These are phyloP conservation scores for Pimephales promelas DNA, from an alignment of 2,113 vertebrate genomes.

Conservation along the genomic window DNA sequence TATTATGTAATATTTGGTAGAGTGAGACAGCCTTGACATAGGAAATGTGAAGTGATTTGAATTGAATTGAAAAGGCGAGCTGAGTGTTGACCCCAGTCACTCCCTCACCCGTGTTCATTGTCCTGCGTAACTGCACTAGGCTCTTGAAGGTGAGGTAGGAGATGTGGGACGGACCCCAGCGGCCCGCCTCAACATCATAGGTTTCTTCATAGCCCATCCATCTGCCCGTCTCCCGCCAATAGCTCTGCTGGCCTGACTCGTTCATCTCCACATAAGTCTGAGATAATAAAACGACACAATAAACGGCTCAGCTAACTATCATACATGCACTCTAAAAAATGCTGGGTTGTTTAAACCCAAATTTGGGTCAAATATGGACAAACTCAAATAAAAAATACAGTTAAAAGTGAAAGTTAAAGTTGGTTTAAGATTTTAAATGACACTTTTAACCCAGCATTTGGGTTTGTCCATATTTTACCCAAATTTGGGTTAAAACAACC, in stretches of 20 bases:
- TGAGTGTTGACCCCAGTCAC: background rate
- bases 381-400: no score
- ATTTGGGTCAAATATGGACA: no score
- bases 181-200: conserved; percentile 73
- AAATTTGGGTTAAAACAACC: no score
- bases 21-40: no score
- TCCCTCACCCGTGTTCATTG: conserved; percentile 81
- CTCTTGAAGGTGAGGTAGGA: conserved; percentile 91
- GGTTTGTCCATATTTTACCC: no score
- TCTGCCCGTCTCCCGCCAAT: conserved; percentile 85
- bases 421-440: no score
- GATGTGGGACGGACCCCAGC: conserved; percentile 83
- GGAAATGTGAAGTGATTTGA: no score
- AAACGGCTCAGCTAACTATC: background rate
- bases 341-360: no score
- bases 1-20: background rate
- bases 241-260: conserved; percentile 74
- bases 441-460: no score
- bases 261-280: conserved; percentile 79
- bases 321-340: no score
- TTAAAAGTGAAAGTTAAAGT: no score
- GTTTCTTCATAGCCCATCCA: conserved; percentile 86
- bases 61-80: background rate
- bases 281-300: background rate
- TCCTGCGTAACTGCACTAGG: conserved; percentile 80